Conservation (phyloP, 2,797 vertebrate genomes). For the Intellagama lesueurii region DNA sequence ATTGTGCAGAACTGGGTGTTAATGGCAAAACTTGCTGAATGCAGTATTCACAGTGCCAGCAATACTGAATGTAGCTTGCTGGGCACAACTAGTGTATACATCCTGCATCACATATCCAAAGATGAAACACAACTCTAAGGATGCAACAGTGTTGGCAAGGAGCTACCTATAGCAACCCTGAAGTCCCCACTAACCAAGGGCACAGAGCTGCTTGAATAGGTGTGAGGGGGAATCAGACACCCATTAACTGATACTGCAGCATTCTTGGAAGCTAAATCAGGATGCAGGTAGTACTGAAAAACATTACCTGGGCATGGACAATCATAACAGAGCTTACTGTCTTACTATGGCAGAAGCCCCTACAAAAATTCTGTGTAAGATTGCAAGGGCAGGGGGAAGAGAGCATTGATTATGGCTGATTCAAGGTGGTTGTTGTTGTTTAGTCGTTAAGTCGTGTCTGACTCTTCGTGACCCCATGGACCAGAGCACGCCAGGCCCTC, state of each 20-base stretch:
- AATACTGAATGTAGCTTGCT: background rate
- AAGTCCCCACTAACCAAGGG: background rate
- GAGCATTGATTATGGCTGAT: too few species aligned
- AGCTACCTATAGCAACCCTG: background rate
- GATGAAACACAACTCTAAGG: background rate
- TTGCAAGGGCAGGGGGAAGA: too few species aligned
- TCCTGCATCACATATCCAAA: background rate
- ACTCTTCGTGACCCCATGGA: too few species aligned
- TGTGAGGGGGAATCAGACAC: background rate
- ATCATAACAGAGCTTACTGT: too few species aligned
- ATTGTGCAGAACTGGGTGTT: background rate
- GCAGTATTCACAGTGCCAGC: background rate
- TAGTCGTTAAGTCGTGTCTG: too few species aligned
- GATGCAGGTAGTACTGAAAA: too few species aligned
- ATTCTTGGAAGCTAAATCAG: background rate
- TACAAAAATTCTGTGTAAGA: too few species aligned
- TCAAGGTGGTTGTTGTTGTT: too few species aligned
- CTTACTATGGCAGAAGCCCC: too few species aligned
- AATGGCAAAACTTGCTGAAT: background rate
- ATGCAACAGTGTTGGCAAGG: background rate
- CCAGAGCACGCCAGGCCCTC: too few species aligned
- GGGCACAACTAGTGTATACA: background rate
- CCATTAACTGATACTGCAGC: background rate
- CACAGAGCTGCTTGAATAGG: background rate
- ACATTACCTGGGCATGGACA: too few species aligned